Percentiles rank a stretch among this genome's conserved stretches.
These are phyloP conservation scores for Hybognathus amarus DNA, from an alignment of 2,797 vertebrate species.

Conservation along the genomic window DNA sequence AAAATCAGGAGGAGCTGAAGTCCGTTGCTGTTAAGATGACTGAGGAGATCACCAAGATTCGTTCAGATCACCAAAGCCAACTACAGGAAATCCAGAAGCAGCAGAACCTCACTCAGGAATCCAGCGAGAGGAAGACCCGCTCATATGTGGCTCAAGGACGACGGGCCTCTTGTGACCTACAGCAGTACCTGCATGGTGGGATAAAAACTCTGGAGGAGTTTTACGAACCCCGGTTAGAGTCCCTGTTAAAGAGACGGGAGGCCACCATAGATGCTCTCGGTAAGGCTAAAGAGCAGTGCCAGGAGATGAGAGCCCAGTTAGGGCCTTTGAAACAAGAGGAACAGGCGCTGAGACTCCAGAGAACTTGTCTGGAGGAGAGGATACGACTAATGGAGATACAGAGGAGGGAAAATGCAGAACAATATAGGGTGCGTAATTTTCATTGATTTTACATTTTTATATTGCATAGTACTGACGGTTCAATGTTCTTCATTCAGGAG, in stretches of 20 bases:
- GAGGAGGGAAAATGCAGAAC: conserved; percentile 83
- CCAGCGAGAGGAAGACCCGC: conserved; percentile 72
- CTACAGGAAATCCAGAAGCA: conserved; percentile 74
- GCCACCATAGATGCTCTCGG: conserved; percentile 76
- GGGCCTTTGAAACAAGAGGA: conserved; percentile 84
- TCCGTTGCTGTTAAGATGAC: conserved; percentile 78
- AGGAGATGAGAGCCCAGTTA: conserved; percentile 82
- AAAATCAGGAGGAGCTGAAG: conserved; percentile 77
- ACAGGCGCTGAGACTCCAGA: conserved; percentile 81
- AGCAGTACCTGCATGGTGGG: conserved; percentile 85
- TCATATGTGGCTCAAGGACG: conserved; percentile 83
- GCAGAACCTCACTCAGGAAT: conserved; percentile 66
- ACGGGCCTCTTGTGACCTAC: conserved; percentile 83
- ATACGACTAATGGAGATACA: conserved; percentile 81
- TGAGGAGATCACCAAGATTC: conserved; percentile 79
- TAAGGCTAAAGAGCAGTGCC: conserved; percentile 83
- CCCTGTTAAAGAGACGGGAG: conserved; percentile 85
- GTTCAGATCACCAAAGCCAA: conserved; percentile 77
- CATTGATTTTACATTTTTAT: not conserved
- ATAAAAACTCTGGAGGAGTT: conserved; percentile 84
- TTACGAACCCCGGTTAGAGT: conserved; percentile 89
- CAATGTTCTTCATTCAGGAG: conserved; percentile 74
- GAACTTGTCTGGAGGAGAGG: conserved; percentile 87
- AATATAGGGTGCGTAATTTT: conserved; percentile 82
- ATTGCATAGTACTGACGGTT: conserved; percentile 2